These are phyloP conservation scores for Redunca redunca DNA, from an alignment of 2,113 vertebrate genomes.

Conservation along the genomic window DNA sequence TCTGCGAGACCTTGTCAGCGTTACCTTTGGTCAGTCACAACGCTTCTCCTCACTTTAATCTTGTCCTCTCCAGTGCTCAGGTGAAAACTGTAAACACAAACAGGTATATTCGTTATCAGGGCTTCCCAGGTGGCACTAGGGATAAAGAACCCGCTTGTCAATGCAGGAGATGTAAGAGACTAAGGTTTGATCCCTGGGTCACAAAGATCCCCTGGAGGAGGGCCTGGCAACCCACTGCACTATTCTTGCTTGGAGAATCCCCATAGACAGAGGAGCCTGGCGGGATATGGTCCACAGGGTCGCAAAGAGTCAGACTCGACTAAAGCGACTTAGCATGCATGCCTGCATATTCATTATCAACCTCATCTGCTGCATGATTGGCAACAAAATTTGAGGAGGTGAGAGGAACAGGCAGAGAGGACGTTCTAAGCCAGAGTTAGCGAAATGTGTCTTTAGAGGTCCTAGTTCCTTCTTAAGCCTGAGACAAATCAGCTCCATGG, in stretches of 20 bases:
- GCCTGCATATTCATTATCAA: neutral
- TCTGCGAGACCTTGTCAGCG: neutral
- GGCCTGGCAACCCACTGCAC: neutral
- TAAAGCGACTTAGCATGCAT: neutral
- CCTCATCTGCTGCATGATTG: neutral
- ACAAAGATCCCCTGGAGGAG: neutral
- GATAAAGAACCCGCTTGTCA: neutral
- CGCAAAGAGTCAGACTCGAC: neutral
- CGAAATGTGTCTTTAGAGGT: neutral
- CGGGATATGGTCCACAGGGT: neutral
- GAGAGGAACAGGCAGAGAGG: neutral
- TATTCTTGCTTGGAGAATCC: neutral
- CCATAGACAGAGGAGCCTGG: neutral
- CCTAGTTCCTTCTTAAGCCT: neutral
- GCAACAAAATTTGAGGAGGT: neutral
- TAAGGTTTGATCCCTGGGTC: neutral
- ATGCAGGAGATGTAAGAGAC: neutral
- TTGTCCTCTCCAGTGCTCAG: conserved; percentile 51
- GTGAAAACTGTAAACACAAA: conserved; percentile 76
- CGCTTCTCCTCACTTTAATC: conserved; percentile 79
- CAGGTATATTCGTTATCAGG: neutral
- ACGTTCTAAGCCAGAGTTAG: neutral
- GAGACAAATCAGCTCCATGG: neutral
- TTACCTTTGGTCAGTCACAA: conserved; percentile 77
- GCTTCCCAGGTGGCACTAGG: neutral